Percentiles rank a stretch among this genome's conserved stretches.
phyloP scores from a whole-genome alignment of 2,113 vertebrate species.

The Pollimyrus isidori region DNA sequence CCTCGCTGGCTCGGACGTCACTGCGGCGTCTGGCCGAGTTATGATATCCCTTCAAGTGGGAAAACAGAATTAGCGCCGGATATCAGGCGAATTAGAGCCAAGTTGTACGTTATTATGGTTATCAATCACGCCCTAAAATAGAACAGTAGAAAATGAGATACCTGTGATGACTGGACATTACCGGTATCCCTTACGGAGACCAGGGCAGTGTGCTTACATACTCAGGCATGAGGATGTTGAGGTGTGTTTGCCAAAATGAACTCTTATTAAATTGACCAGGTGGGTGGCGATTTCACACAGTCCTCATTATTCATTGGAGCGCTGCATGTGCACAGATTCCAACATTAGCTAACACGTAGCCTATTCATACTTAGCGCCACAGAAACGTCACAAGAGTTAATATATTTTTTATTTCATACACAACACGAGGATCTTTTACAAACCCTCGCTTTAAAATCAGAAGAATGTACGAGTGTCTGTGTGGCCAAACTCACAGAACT shows the following conservation, averaged over 20 bases:
- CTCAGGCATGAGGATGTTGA: not conserved
- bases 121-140: conserved; percentile 17
- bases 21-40: conserved; percentile 18
- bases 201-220: not conserved
- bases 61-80: conserved; percentile 23
- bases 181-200: not conserved
- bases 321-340: not conserved
- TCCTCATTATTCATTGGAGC: not conserved
- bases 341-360: not conserved
- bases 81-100: conserved; percentile 13
- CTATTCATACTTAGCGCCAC: not conserved
- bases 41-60: conserved; percentile 23
- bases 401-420: not conserved
- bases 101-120: not conserved
- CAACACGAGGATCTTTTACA: not conserved
- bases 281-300: not conserved
- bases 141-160: not conserved
- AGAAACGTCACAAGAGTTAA: not conserved
- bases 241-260: not conserved
- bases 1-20: conserved; percentile 20
- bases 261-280: not conserved
- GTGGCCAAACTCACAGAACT: not conserved
- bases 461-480: not conserved
- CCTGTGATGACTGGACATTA: conserved; percentile 2
- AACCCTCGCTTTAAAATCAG: not conserved